These are phyloP conservation scores for Keiferia lycopersicella DNA, from an alignment of 2,888 invertebrate genomes.

Conservation along the genomic window DNA sequence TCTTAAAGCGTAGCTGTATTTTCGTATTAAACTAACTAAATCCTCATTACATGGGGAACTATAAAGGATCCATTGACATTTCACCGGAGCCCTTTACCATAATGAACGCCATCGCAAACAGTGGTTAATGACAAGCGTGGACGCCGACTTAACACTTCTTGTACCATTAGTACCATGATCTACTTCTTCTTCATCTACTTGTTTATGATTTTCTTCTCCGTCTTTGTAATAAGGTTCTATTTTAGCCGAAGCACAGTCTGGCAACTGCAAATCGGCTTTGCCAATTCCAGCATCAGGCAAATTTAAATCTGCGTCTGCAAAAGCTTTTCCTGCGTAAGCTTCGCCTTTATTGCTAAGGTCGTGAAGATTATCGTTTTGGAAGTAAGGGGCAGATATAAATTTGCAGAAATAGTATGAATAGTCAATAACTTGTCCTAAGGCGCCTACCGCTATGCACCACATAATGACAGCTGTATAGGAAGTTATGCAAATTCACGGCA, in stretches of 20 bases:
- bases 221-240: constrained; percentile 9
- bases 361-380: background rate
- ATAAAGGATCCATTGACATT: constrained; percentile 2
- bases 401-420: constrained; percentile 50
- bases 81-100: constrained; percentile 38
- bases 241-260: background rate
- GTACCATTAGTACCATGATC: constrained; percentile 38
- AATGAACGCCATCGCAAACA: constrained; percentile 55
- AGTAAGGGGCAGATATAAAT: background rate
- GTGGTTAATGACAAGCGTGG: constrained; percentile 56
- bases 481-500: constrained; percentile 66
- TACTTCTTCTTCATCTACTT: background rate
- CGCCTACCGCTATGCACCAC: constrained; percentile 60
- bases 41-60: background rate
- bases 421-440: constrained; percentile 66
- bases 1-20: background rate
- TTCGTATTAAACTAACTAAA: background rate
- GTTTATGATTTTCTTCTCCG: constrained; percentile 33
- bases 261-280: constrained; percentile 39
- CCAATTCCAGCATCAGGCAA: constrained; percentile 24
- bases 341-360: background rate
- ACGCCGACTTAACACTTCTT: constrained; percentile 51
- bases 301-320: constrained; percentile 11
- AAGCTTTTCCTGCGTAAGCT: background rate
- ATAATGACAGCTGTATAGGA: constrained; percentile 65